A percentile compares a stretch with the other conserved stretches of the same genome.
phyloP scores from a whole-genome alignment of 2,113 vertebrate species.

The Chamaetylas fuelleborni region DNA sequence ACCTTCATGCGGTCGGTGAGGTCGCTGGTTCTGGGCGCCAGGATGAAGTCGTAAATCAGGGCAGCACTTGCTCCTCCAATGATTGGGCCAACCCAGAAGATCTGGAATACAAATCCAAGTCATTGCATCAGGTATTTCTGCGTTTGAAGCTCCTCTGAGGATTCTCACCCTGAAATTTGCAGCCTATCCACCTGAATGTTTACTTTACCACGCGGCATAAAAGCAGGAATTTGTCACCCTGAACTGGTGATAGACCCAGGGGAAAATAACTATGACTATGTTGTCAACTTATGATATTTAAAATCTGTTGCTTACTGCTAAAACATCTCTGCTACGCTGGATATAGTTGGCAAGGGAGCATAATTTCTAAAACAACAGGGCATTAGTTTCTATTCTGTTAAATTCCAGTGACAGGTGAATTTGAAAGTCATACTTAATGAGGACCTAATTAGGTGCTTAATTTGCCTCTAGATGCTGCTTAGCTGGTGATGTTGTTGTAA shows the following conservation, averaged over 20 bases:
- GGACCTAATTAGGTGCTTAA: not conserved
- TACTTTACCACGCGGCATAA: fast-evolving
- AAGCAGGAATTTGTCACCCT: not conserved
- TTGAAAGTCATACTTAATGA: not conserved
- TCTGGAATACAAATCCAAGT: conserved; percentile 45
- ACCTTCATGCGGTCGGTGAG: conserved; percentile 86
- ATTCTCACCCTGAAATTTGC: not conserved
- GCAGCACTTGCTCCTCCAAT: conserved; percentile 74
- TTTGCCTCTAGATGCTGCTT: not conserved
- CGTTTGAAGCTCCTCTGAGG: not conserved
- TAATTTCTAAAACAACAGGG: not conserved
- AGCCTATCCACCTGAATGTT: not conserved
- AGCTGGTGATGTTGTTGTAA: not conserved
- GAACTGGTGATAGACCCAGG: not conserved
- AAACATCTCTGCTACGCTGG: not conserved
- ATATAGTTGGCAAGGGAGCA: not conserved
- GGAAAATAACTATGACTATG: not conserved
- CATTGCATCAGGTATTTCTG: not conserved
- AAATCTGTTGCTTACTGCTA: not conserved
- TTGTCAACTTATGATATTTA: not conserved
- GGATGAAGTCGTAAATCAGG: conserved; percentile 82
- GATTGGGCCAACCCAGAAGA: conserved; percentile 83
- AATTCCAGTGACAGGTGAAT: not conserved
- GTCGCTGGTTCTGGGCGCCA: conserved; percentile 76
- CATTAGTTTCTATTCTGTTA: not conserved